Evolutionary conservation across 1,140 invertebrate genomes (phyloP), one percentile per base, ranked within the genome.

Genomic region (Aphelenchoides fujianensis): DNA sequence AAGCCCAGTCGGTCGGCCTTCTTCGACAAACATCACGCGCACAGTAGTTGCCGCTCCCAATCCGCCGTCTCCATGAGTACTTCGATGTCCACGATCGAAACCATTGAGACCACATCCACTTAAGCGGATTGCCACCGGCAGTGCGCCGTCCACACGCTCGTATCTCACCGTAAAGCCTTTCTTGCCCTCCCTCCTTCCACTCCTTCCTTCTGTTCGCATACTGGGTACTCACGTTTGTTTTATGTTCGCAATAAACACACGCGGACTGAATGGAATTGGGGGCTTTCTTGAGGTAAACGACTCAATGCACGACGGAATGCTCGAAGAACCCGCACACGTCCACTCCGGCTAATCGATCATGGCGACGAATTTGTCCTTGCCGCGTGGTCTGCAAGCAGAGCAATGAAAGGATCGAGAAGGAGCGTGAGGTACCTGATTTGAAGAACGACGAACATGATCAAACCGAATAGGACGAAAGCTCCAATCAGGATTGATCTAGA

Each of bases 1-100:
- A 81, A 83, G 69, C 79, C 79, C 19, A 73, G 72, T 12, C 62
- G 72, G 57, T 77, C 74, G 27, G 67, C 81, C 19, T 59, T 81
- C 36, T 81, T 83, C 64, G 81, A 81, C 74, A 81, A 83, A 34
- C 76, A 73, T 37, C 73, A 59, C 23, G 16, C 71, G 5, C n/a
- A n/a, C n/a, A n/a, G n/a, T n/a, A 72, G 71, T 28, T 72, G 71
- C 35, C 32, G 71, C 27, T 72, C 73, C n/a, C n/a, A n/a, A 19
- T 59, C 55, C 34, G 23, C 19, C 5, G 55, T 19, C 5, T 59
- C 55, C 5, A 48, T 48, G 41, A 7, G 5, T 7, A 36, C 31
- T 12, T 32, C 63, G 9, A 35, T 35, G 32, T 66, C 63, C 0
- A 66, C 63, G 0, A 35, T 66, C 16, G 63, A 66, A 37, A 66